A percentile compares a stretch with the other conserved stretches of the same genome.
phyloP scores from a whole-genome alignment of 2,888 invertebrate genomes.

The Daptonema setosum region DNA sequence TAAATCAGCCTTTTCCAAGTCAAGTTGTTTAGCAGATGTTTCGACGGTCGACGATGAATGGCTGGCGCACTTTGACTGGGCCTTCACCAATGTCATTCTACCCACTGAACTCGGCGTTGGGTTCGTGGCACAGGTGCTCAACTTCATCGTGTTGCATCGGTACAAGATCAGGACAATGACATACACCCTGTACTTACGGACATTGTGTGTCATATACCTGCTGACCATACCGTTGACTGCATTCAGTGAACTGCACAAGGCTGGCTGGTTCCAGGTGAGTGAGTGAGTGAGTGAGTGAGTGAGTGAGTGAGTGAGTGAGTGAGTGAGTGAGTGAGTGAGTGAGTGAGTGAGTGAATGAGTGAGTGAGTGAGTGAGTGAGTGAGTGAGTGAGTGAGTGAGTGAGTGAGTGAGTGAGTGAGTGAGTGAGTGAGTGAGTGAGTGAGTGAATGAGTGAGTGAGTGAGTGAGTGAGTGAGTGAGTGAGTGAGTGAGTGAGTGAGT shows the following conservation, averaged over 20 bases:
- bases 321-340: neutral
- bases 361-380: neutral
- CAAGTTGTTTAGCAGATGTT: too few species aligned
- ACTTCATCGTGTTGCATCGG: neutral
- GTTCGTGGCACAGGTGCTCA: neutral
- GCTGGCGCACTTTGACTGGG: neutral
- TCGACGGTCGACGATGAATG: too few species aligned
- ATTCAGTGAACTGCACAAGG: neutral
- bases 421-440: too few species aligned
- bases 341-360: too few species aligned
- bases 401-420: too few species aligned
- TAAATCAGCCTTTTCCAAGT: too few species aligned
- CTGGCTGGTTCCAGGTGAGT: neutral
- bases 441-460: too few species aligned
- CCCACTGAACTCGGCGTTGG: neutral
- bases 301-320: neutral
- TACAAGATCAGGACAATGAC: neutral
- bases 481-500: too few species aligned
- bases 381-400: neutral
- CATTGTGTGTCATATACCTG: neutral
- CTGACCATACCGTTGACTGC: neutral
- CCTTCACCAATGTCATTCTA: neutral
- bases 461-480: too few species aligned
- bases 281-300: neutral
- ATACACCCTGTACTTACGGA: neutral